Conservation (phyloP, 2,888 invertebrate species). For the Lissonota sp. region DNA sequence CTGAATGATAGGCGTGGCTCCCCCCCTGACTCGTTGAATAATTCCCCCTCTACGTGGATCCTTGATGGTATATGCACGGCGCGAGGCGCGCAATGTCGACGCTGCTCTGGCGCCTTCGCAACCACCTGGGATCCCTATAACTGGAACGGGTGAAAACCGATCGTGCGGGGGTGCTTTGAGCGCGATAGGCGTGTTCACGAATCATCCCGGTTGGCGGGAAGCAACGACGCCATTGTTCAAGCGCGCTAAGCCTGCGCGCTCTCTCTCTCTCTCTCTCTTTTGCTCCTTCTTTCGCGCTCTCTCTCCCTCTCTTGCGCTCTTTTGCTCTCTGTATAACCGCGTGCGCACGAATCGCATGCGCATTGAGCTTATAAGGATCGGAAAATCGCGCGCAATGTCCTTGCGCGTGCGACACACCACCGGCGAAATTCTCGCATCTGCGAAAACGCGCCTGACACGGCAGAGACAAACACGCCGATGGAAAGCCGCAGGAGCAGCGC, state of each 20-base stretch:
- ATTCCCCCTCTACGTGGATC: neutral
- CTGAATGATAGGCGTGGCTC: slow-evolving; percentile 50
- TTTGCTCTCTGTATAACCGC: neutral
- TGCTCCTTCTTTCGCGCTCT: neutral
- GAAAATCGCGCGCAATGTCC: slow-evolving; percentile 46
- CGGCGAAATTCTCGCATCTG: slow-evolving; percentile 70
- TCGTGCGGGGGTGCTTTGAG: slow-evolving; percentile 59
- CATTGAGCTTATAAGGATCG: slow-evolving; percentile 44
- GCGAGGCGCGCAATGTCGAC: slow-evolving; percentile 38
- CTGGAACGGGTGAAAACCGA: slow-evolving; percentile 42
- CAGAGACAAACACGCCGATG: too few species aligned
- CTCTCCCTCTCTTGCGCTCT: neutral
- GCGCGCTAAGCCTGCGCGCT: slow-evolving; percentile 64
- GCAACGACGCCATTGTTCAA: slow-evolving; percentile 74
- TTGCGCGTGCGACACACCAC: slow-evolving; percentile 71
- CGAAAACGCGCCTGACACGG: slow-evolving; percentile 71
- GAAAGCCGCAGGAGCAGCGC: too few species aligned
- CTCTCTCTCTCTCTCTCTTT: slow-evolving; percentile 11
- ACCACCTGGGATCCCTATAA: slow-evolving; percentile 48
- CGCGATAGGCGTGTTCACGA: slow-evolving; percentile 66
- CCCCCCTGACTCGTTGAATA: slow-evolving; percentile 4
- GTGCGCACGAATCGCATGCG: slow-evolving; percentile 75
- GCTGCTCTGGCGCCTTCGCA: slow-evolving; percentile 63
- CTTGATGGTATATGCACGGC: slow-evolving; percentile 25
- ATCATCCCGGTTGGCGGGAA: slow-evolving; percentile 70